phyloP scores from a whole-genome alignment of 2,797 vertebrate genomes.

The Salarias fasciatus region DNA sequence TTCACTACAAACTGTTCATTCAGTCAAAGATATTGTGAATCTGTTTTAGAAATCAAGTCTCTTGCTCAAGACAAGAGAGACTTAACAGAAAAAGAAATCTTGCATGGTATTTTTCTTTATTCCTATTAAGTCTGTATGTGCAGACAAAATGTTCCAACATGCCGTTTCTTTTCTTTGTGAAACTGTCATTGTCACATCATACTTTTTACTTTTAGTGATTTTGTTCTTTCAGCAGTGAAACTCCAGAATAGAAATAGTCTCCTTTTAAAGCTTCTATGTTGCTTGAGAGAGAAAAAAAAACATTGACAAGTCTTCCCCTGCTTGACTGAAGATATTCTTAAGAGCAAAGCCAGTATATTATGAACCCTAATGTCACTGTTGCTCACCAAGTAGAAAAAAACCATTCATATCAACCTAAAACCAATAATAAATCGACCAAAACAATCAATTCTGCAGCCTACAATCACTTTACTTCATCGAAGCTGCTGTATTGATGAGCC shows the following conservation, averaged over 20 bases:
- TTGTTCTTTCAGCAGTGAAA: constrained; percentile 10
- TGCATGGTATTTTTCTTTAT: background rate
- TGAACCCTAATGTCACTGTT: constrained; percentile 15
- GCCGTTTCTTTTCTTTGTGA: constrained; percentile 19
- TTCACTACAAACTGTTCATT: background rate
- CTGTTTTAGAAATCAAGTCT: background rate
- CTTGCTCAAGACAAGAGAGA: background rate
- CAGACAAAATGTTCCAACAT: constrained; percentile 31
- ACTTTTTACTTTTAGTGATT: constrained; percentile 18
- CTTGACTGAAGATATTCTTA: constrained; percentile 8
- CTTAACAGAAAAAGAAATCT: no score
- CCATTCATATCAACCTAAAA: constrained; percentile 13
- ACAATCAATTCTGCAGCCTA: constrained; percentile 27
- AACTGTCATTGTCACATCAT: constrained; percentile 5
- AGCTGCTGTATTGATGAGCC: constrained; percentile 26
- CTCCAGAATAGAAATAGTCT: constrained; percentile 14
- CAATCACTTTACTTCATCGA: constrained; percentile 30
- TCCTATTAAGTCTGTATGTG: background rate
- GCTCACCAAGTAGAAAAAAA: constrained; percentile 6
- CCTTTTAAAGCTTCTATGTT: constrained; percentile 9
- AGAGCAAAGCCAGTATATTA: constrained; percentile 2
- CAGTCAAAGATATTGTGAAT: background rate
- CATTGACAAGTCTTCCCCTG: constrained; percentile 10
- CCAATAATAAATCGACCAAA: constrained; percentile 20
- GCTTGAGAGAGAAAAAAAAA: constrained; percentile 11